Percentiles rank a stretch among this genome's conserved stretches.
These are phyloP conservation scores for Corynorhinus townsendii DNA, from an alignment of 2,113 vertebrate species.

Conservation along the genomic window DNA sequence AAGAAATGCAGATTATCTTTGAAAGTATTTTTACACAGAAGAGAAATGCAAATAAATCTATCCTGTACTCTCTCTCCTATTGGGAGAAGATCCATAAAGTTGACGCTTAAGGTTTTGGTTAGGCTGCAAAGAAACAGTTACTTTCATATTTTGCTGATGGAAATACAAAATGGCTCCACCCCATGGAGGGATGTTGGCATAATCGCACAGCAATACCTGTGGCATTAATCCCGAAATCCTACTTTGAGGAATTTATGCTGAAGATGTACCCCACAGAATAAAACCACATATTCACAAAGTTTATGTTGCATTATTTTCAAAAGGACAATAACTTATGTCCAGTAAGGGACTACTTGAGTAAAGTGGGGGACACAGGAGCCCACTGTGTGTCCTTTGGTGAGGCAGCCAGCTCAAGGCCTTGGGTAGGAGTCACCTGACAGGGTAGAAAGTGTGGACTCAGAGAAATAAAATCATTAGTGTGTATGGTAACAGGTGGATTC, in stretches of 20 bases:
- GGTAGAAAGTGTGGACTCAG: not conserved
- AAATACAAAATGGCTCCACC: not conserved
- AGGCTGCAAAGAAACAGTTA: not conserved
- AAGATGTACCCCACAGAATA: not conserved
- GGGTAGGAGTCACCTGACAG: not conserved
- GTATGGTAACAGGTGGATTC: not conserved
- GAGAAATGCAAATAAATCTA: not conserved
- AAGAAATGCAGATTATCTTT: not conserved
- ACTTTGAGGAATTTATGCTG: not conserved
- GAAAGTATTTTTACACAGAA: not conserved
- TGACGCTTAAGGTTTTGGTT: not conserved
- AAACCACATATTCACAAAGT: not conserved
- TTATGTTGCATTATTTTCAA: slow-evolving; percentile 10
- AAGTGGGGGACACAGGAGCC: not conserved
- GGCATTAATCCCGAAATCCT: not conserved
- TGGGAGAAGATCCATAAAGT: not conserved
- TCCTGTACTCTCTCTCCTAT: not conserved
- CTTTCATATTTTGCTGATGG: not conserved
- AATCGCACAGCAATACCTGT: not conserved
- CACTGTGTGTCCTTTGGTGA: not conserved
- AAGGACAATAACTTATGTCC: not conserved
- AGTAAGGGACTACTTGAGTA: not conserved
- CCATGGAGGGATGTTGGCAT: not conserved
- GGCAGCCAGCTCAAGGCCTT: not conserved
- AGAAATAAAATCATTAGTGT: not conserved